These are phyloP conservation scores for Enteromius paludinosus DNA, from an alignment of 2,797 vertebrate genomes.

Conservation along the genomic window DNA sequence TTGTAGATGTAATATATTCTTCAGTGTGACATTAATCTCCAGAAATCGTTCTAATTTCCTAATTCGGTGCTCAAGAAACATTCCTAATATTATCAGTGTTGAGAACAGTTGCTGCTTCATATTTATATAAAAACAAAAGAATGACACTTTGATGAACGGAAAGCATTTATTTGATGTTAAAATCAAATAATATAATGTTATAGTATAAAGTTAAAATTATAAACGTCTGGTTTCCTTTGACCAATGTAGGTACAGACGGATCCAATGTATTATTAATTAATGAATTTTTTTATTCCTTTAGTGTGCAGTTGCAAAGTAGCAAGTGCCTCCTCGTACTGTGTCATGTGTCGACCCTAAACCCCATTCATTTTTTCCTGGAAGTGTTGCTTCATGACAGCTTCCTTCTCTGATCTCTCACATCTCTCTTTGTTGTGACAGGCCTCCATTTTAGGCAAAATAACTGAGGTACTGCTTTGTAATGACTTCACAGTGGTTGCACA, in stretches of 20 bases:
- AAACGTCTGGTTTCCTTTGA: background rate
- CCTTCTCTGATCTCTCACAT: constrained; percentile 40
- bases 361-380: constrained; percentile 43
- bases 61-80: background rate
- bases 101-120: background rate
- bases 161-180: background rate
- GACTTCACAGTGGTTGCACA: constrained; percentile 66
- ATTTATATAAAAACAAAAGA: background rate
- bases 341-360: constrained; percentile 3
- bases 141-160: background rate
- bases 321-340: background rate
- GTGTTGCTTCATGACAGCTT: constrained; percentile 54
- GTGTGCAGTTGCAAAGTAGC: background rate
- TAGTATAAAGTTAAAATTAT: no score
- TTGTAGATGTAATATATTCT: background rate
- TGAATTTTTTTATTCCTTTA: background rate
- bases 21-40: background rate
- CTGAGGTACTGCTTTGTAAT: constrained; percentile 80
- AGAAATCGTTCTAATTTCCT: background rate
- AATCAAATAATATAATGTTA: background rate
- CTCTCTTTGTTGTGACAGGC: constrained; percentile 78
- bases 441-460: constrained; percentile 82
- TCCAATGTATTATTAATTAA: background rate
- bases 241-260: background rate
- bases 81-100: background rate